These are phyloP conservation scores for Herminia tarsipennalis DNA, from an alignment of 2,888 invertebrate species.

Conservation along the genomic window DNA sequence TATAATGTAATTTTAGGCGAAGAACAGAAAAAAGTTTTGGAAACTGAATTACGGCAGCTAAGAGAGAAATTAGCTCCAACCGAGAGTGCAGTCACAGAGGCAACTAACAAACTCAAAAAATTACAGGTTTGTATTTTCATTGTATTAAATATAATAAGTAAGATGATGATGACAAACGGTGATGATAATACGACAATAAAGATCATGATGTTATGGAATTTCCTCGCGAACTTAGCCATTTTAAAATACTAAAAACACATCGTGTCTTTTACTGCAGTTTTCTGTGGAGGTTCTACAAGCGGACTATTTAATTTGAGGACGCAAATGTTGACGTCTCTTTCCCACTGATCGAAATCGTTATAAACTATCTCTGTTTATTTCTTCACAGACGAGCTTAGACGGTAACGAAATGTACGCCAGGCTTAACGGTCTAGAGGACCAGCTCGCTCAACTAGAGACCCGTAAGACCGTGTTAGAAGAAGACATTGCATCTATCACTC, in stretches of 20 bases:
- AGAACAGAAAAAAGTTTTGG: slow-evolving; percentile 82
- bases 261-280: too few species aligned
- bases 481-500: slow-evolving; percentile 88
- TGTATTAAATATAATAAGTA: background rate
- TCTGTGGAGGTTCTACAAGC: too few species aligned
- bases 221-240: too few species aligned
- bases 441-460: slow-evolving; percentile 88
- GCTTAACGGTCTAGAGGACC: slow-evolving; percentile 89
- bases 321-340: too few species aligned
- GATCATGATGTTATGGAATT: too few species aligned
- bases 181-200: background rate
- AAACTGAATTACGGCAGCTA: slow-evolving; percentile 78
- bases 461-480: slow-evolving; percentile 89
- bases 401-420: slow-evolving; percentile 90
- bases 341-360: too few species aligned
- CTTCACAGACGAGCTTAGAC: slow-evolving; percentile 85
- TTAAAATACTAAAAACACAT: too few species aligned
- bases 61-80: slow-evolving; percentile 77
- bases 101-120: slow-evolving; percentile 80
- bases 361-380: too few species aligned
- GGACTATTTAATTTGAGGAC: too few species aligned
- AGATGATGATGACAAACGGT: too few species aligned
- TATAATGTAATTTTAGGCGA: too few species aligned
- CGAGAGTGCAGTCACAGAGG: slow-evolving; percentile 78
- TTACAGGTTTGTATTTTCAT: slow-evolving; percentile 68